Evolutionary conservation across 1,140 invertebrate species (phyloP).

Genomic region (Centruroides vittatus): DNA sequence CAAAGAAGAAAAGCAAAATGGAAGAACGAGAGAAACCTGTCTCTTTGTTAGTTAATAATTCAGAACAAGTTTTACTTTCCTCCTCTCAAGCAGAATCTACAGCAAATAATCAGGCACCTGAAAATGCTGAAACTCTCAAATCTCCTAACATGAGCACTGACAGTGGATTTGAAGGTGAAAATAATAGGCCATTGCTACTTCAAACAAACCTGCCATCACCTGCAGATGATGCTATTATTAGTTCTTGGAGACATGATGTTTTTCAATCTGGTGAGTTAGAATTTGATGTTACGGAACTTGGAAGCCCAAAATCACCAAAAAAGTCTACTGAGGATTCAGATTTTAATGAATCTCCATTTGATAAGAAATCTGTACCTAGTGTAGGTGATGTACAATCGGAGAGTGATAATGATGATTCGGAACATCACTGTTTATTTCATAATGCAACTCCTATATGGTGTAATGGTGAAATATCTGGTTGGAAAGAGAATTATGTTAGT

Average conservation of each 20-base stretch:
- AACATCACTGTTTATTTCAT: slow-evolving; percentile 9
- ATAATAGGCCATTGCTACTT: slow-evolving; percentile 13
- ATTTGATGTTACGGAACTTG: slow-evolving; percentile 9
- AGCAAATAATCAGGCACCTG: slow-evolving; percentile 9
- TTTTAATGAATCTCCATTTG: slow-evolving; percentile 15
- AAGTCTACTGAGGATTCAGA: slow-evolving; percentile 16
- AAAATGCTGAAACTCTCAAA: slow-evolving; percentile 13
- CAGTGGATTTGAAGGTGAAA: slow-evolving; percentile 17
- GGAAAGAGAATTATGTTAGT: too few relatives aligned
- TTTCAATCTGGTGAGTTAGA: slow-evolving; percentile 6
- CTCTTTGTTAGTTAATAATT: slow-evolving; percentile 9
- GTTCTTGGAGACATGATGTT: slow-evolving; percentile 14
- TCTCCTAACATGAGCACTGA: slow-evolving; percentile 17
- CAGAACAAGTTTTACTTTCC: slow-evolving; percentile 4
- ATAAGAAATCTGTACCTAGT: slow-evolving; percentile 15
- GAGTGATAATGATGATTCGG: slow-evolving; percentile 13
- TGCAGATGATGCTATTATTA: slow-evolving; percentile 8
- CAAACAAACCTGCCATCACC: slow-evolving; percentile 10
- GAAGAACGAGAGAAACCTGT: slow-evolving; percentile 13
- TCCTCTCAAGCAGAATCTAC: slow-evolving; percentile 9
- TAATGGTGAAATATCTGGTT: too few relatives aligned
- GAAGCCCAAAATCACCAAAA: slow-evolving; percentile 13
- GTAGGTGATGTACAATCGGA: slow-evolving; percentile 12
- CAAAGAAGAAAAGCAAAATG: slow-evolving; percentile 12
- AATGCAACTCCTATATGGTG: slow-evolving; percentile 5